Conservation (phyloP, 1,140 invertebrate species). For the Panagrolaimus sp. region DNA sequence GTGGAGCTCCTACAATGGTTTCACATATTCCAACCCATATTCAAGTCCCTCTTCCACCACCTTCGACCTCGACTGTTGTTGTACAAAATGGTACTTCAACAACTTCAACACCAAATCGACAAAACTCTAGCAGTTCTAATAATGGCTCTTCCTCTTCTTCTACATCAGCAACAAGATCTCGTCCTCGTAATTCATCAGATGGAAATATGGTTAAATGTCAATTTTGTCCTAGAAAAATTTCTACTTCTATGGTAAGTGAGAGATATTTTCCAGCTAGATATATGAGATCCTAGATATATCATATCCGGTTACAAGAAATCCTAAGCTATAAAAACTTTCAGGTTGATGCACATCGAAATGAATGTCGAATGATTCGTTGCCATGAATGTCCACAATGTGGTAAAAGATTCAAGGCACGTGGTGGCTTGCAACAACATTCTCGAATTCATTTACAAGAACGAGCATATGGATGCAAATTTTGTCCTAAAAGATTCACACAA, state of each 20-base stretch:
- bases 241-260: slow-evolving; percentile 25
- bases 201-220: slow-evolving; percentile 32
- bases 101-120: neutral
- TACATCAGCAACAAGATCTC: neutral
- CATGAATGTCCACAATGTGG: slow-evolving; percentile 46
- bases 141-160: no score
- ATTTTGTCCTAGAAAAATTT: slow-evolving; percentile 43
- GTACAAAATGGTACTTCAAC: neutral
- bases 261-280: neutral
- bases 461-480: slow-evolving; percentile 46
- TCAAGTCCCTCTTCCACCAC: neutral
- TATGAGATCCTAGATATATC: neutral
- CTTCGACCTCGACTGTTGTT: neutral
- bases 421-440: slow-evolving; percentile 53
- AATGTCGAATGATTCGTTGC: slow-evolving; percentile 51
- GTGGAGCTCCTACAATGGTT: neutral
- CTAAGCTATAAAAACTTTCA: slow-evolving; percentile 13
- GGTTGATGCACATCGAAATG: slow-evolving; percentile 60
- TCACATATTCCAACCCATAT: neutral
- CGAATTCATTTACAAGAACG: slow-evolving; percentile 53
- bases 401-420: slow-evolving; percentile 52
- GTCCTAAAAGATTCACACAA: slow-evolving; percentile 50
- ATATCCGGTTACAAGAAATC: neutral
- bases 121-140: no score
- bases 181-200: slow-evolving; percentile 22